Base-by-base conservation (phyloP, 1,140 invertebrate species). In the Galleria mellonella region DNA sequence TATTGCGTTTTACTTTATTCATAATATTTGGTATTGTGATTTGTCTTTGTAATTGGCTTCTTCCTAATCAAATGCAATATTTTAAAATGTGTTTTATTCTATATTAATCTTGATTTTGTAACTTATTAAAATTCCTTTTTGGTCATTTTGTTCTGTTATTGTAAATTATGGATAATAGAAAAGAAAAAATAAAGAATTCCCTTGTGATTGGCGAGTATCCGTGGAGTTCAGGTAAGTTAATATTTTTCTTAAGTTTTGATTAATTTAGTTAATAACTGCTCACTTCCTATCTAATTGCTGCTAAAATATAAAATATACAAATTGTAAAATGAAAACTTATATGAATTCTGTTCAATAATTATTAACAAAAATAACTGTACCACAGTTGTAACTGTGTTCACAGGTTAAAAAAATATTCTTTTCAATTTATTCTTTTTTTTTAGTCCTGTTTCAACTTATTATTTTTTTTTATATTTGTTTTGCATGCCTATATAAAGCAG, bases 161-260 rank as follows among this genome's bases (percentile, higher is more conserved):
- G 2, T 23, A 23, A 23, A 23, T 23, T 6, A 73, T 72, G 68
- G 52, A 51, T 27, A 61, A 58, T 10, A 62, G 65, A 52, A 70
- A 62, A 59, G 69, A 73, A 36, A 62, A 32, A 30, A 27, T 76
- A 7, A 75, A 73, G 53, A 73, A 67, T 56, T 47, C 64, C 14
- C 43, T 72, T n/a, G 69, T 69, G 15, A 63, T 75, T 28, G 60
- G 62, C 4, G 67, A 70, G 44, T 77, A 77, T 29, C 76, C 70
- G 5, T 81, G 73, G 65, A 81, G 76, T 54, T 81, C 76, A 37
- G 76, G 76, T 77, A 61, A 37, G 42, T 43, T 31, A 9, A 39
- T 46, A 28, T 38, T 7, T 13, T 36, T 17, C 32, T 40, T 38
- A 7, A 32, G 13, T 28, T 43, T 35, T 43, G 12, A 3, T 35